Percentiles rank a stretch among this genome's conserved stretches.
Conservation (phyloP, 1,140 invertebrate species). For the Nilaparvata lugens region DNA sequence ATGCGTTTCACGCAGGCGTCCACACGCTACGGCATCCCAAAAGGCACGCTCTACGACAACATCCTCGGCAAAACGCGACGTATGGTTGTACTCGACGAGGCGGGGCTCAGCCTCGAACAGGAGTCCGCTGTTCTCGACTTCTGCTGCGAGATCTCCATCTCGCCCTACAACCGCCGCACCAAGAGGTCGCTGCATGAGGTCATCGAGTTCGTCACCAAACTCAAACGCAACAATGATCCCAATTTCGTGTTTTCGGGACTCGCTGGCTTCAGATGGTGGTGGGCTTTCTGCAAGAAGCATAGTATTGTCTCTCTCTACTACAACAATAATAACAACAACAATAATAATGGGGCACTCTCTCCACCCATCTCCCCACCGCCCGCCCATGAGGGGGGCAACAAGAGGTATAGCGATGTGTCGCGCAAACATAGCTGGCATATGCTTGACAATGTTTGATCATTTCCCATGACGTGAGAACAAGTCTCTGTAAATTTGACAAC, state of each 20-base stretch:
- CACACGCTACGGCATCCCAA: conserved; percentile 59
- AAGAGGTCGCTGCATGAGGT: conserved; percentile 55
- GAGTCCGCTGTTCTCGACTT: conserved; percentile 59
- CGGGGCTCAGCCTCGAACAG: conserved; percentile 47
- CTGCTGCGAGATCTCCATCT: conserved; percentile 60
- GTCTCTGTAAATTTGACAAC: too few species aligned
- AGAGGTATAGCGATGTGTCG: too few species aligned
- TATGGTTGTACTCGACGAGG: conserved; percentile 63
- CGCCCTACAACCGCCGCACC: conserved; percentile 61
- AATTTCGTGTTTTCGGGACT: conserved; percentile 54
- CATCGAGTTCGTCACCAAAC: conserved; percentile 53
- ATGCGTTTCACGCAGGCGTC: conserved; percentile 69
- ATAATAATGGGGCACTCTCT: background rate
- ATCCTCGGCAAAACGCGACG: conserved; percentile 67
- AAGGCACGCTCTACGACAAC: conserved; percentile 69
- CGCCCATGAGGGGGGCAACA: too few species aligned
- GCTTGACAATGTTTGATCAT: too few species aligned
- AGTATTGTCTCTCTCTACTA: conserved; percentile 57
- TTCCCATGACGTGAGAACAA: too few species aligned
- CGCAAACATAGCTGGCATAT: too few species aligned
- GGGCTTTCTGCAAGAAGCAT: conserved; percentile 72
- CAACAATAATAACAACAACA: conserved; percentile 27
- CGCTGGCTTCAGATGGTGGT: conserved; percentile 67
- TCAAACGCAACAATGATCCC: conserved; percentile 48
- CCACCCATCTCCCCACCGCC: too few species aligned